Evolutionary conservation across 2,797 vertebrate species (phyloP), one percentile per base, ranked within the genome.

Genomic region (Momotus momota): DNA sequence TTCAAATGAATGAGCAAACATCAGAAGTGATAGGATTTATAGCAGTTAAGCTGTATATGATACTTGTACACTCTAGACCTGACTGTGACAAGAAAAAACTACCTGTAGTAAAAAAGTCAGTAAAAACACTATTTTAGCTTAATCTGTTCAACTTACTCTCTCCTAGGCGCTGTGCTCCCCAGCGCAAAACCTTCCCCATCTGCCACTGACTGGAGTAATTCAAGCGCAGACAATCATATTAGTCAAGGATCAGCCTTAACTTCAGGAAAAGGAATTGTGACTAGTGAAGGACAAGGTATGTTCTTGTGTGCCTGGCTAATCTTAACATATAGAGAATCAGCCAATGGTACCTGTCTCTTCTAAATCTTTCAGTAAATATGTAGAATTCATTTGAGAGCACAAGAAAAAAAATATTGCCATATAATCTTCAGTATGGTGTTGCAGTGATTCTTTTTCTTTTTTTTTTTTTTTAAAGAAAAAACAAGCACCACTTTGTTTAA

Each of bases 201-300:
- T 54, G 70, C 91, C 27, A 61, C 91, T 49, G 98, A 98, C 9
- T 98, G 98, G 98, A 97, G 58, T 72, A 92, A 95, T 88, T 94
- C 96, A 72, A 97, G 79, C 61, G 45, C 90, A 80, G 98, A 98
- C 31, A 93, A 74, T 62, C 96, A 96, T 48, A 60, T 45, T 12
- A 88, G 79, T 89, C 98, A 98, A 72, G 95, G 96, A 33, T 86
- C 97, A 51, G 51, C 79, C 27, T 94, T 96, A 26, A 90, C 92
- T 49, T 86, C 72, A 46, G 95, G 89, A 58, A 97, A 97, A 89
- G 94, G 86, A 67, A 29, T 90, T 18, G 88, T 94, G 80, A 86
- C 46, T 31, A 93, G 21, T 83, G 93, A 96, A 67, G 98, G 96
- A 55, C 97, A 97, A 97, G 97, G 98, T 98, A 80, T 74, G 81